Evolutionary conservation across 2,888 invertebrate species (phyloP), one percentile per base, ranked within the genome.

Genomic region (Lithosia quadra): DNA sequence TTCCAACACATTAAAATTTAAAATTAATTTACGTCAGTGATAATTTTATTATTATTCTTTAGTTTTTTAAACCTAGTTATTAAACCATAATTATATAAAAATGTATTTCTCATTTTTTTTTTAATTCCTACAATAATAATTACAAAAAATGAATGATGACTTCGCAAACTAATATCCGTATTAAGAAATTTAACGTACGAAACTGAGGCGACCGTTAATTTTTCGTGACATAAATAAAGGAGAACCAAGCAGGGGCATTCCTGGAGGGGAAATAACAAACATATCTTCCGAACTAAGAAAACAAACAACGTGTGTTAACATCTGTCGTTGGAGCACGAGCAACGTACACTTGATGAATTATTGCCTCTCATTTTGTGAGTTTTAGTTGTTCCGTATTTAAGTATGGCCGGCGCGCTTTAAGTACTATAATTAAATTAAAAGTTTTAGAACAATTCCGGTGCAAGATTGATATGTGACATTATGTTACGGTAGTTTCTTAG

Each of bases 301-400:
- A 94, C 94, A 94, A 94, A 94, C 94, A 93, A 89, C 93, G 92
- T 93, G 88, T 94, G 95, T 93, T 94, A 93, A 93, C 95, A 95
- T 94, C 94, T 94, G 95, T 94, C 90, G 88, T 81, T 28, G 86
- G 63, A 74, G 89, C 93, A 91, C 92, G 93, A 81, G 91, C 86
- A 90, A 77, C 68, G 80, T 78, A 77, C 72, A 89, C 84, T 84
- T 70, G 71, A 83, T 78, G 74, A 73, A 68, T 78, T 79, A 81
- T 77, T 59, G 69, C 69, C 64, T 59, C 69, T 76, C 72, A 78
- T 79, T 78, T 75, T 55, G 68, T 61, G 60, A 79, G 68, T 74
- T 76, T 76, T 64, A 71, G 57, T 73, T 68, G 65, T 67, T 69
- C 65, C 71, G 57, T 68, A n/a, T 66, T 56, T 36, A 65, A 66